phyloP scores from a whole-genome alignment of 1,140 invertebrate species.

The Drosophila auraria region DNA sequence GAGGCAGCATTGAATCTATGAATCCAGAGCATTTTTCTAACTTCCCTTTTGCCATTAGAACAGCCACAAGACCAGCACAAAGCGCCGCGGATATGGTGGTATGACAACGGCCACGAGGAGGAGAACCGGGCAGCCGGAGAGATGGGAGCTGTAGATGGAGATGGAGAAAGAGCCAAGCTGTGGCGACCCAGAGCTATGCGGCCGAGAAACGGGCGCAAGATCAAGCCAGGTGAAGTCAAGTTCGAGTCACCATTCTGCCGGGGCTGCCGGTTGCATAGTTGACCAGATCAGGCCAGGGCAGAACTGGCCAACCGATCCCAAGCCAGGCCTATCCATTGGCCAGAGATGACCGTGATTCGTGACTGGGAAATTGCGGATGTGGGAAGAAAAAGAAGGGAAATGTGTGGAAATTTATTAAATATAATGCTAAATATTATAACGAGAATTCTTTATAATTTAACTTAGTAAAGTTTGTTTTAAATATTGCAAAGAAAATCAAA shows the following conservation, averaged over 20 bases:
- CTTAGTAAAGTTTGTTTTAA: too few species aligned
- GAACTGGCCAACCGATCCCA: conserved; percentile 31
- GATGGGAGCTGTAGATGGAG: conserved; percentile 15
- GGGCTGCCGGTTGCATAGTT: conserved; percentile 73
- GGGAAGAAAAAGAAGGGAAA: neutral
- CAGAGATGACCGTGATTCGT: conserved; percentile 34
- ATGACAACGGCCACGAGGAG: conserved; percentile 39
- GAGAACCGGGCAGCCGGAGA: conserved; percentile 6
- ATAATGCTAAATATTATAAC: neutral
- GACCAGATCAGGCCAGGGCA: conserved; percentile 64
- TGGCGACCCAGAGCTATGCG: conserved; percentile 72
- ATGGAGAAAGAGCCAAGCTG: conserved; percentile 21
- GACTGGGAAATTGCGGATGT: neutral
- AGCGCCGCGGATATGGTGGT: conserved; percentile 51
- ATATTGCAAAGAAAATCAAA: too few species aligned
- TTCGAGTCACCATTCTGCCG: conserved; percentile 55
- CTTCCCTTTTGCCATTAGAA: conserved; percentile 80
- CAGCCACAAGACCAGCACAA: conserved; percentile 42
- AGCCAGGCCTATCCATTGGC: conserved; percentile 14
- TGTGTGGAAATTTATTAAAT: neutral
- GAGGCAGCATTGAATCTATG: conserved; percentile 50
- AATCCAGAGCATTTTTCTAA: conserved; percentile 79
- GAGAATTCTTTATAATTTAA: too few species aligned
- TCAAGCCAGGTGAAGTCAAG: conserved; percentile 65
- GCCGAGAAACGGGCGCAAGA: conserved; percentile 71